Conservation (phyloP, 2,888 invertebrate species). For the Drosophila silvestris region DNA sequence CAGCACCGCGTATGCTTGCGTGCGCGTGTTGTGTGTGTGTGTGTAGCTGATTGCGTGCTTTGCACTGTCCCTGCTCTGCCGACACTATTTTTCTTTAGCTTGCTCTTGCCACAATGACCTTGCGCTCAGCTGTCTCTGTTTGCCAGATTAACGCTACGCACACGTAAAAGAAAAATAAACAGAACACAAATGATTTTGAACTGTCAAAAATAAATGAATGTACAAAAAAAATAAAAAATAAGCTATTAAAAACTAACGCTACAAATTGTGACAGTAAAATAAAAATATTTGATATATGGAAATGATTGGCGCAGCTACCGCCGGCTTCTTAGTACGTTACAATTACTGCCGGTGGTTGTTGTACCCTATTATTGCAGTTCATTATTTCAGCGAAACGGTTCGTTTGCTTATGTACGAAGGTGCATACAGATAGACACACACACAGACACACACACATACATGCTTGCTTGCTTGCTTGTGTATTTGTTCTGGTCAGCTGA, state of each 20-base stretch:
- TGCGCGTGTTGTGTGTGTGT: background rate
- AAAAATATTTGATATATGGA: slow-evolving; percentile 47
- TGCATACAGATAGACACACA: background rate
- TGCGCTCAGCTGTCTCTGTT: slow-evolving; percentile 46
- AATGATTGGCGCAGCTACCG: slow-evolving; percentile 26
- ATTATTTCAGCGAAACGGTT: slow-evolving; percentile 7
- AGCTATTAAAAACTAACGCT: background rate
- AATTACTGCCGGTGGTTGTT: slow-evolving; percentile 29
- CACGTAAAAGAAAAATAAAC: slow-evolving; percentile 13
- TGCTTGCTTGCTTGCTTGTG: background rate
- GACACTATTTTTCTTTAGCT: background rate
- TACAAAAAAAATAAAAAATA: background rate
- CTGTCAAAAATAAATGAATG: slow-evolving; percentile 7
- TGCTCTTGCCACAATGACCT: slow-evolving; percentile 36
- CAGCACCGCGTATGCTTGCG: background rate
- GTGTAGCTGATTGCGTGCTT: slow-evolving; percentile 22
- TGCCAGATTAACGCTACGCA: slow-evolving; percentile 37
- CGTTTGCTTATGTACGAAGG: slow-evolving; percentile 4
- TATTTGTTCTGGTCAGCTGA: slow-evolving; percentile 1
- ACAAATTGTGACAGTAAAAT: slow-evolving; percentile 7
- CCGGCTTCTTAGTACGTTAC: slow-evolving; percentile 17
- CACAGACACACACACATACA: background rate
- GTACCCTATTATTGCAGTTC: slow-evolving; percentile 11
- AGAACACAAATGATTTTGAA: slow-evolving; percentile 1
- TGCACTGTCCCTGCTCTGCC: background rate